Conservation (phyloP, 2,888 invertebrate genomes). For the Chaitophorus viminalis region DNA sequence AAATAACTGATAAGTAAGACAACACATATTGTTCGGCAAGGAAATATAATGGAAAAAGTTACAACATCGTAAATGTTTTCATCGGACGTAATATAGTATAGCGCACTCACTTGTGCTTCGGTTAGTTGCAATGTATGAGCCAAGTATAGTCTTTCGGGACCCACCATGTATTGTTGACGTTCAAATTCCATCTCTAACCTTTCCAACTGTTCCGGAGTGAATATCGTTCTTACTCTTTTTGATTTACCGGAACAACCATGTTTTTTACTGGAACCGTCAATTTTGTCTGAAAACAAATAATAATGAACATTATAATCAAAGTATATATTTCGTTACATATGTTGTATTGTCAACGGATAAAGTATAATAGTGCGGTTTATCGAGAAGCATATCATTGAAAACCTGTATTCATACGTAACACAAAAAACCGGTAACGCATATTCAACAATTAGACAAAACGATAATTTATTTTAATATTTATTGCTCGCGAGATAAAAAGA, state of each 20-base stretch:
- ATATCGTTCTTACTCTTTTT: conserved; percentile 93
- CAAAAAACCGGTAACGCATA: too few relatives aligned
- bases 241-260: conserved; percentile 65
- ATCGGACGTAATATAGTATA: neutral
- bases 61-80: neutral
- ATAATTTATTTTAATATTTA: neutral
- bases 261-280: conserved; percentile 47
- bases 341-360: neutral
- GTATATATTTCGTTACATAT: neutral
- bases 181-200: conserved; percentile 94
- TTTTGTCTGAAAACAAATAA: conserved; percentile 39
- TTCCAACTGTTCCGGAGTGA: conserved; percentile 95
- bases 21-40: too few relatives aligned
- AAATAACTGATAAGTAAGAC: too few relatives aligned
- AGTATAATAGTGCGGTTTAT: neutral
- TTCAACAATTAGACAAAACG: too few relatives aligned
- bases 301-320: neutral
- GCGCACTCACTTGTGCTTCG: conserved; percentile 80
- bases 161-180: conserved; percentile 97
- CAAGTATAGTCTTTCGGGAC: conserved; percentile 90
- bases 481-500: neutral
- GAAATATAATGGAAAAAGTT: too few relatives aligned
- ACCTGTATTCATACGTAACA: too few relatives aligned
- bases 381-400: neutral
- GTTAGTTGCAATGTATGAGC: conserved; percentile 88